Evolutionary conservation across 2,888 invertebrate species (phyloP).

Genomic region (Harmothoe impar): DNA sequence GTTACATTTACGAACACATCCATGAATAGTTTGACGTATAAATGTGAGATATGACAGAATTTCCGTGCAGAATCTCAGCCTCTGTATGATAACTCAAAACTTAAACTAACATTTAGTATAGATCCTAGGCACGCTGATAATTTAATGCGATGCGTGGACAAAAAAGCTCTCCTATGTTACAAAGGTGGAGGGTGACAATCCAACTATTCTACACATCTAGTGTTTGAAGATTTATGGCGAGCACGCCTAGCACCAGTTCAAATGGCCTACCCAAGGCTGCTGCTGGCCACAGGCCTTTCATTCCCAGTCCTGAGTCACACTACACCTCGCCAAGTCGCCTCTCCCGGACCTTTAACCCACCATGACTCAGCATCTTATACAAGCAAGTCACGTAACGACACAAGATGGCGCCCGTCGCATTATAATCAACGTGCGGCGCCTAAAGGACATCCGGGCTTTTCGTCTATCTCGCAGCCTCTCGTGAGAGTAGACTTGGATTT

Average conservation of each 20-base stretch:
- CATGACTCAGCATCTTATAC: not conserved
- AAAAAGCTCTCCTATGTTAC: too few species aligned
- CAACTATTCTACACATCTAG: too few species aligned
- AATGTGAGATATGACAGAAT: too few species aligned
- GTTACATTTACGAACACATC: too few species aligned
- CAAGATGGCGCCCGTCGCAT: constrained; percentile 25
- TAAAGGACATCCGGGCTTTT: not conserved
- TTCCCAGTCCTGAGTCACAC: not conserved
- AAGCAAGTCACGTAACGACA: not conserved
- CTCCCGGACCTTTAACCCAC: not conserved
- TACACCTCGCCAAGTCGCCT: not conserved
- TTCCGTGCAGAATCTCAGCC: too few species aligned
- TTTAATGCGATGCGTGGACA: too few species aligned
- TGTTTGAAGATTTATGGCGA: too few species aligned
- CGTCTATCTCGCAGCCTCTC: not conserved
- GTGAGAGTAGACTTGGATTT: not conserved
- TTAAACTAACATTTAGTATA: too few species aligned
- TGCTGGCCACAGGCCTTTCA: not conserved
- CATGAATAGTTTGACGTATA: too few species aligned
- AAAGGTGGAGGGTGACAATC: too few species aligned
- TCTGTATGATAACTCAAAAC: too few species aligned
- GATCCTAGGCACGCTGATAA: too few species aligned
- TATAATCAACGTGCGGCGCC: not conserved
- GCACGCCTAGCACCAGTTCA: not conserved
- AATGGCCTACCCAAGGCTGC: not conserved